Evolutionary conservation across 2,797 vertebrate species (phyloP).

Genomic region (Cichlasoma orientale): DNA sequence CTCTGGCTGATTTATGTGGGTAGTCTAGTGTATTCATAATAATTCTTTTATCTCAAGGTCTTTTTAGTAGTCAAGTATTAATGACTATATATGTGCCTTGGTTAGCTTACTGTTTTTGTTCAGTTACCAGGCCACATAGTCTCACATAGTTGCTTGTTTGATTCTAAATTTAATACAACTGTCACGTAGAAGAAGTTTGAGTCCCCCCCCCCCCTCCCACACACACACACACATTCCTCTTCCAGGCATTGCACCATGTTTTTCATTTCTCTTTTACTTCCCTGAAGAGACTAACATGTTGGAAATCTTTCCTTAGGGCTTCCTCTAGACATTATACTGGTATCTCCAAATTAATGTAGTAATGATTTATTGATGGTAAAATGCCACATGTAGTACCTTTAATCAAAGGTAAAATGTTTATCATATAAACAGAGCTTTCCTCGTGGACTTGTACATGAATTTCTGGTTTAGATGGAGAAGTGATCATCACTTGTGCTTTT

Average conservation of each 20-base stretch:
- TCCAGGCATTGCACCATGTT: conserved; percentile 8
- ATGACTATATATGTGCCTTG: no score
- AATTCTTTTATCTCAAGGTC: no score
- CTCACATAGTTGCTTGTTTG: background rate
- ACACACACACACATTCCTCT: background rate
- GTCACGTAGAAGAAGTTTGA: background rate
- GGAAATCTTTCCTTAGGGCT: conserved; percentile 22
- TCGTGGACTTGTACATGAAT: conserved; percentile 38
- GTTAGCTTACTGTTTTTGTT: background rate
- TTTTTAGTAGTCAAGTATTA: no score
- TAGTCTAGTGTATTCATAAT: background rate
- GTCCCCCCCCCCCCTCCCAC: background rate
- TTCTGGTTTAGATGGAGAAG: conserved; percentile 44
- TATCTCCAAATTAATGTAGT: conserved; percentile 39
- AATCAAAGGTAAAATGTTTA: conserved; percentile 34
- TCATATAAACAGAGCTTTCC: conserved; percentile 39
- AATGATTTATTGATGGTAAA: conserved; percentile 40
- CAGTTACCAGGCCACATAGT: background rate
- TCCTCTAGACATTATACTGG: conserved; percentile 8
- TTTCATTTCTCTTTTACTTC: background rate
- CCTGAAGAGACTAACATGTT: background rate
- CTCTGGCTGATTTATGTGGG: background rate
- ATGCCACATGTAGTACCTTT: conserved; percentile 4
- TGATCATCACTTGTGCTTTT: conserved; percentile 65
- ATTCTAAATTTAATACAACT: background rate